phyloP scores from a whole-genome alignment of 2,797 vertebrate species.

The Presbytis comata region DNA sequence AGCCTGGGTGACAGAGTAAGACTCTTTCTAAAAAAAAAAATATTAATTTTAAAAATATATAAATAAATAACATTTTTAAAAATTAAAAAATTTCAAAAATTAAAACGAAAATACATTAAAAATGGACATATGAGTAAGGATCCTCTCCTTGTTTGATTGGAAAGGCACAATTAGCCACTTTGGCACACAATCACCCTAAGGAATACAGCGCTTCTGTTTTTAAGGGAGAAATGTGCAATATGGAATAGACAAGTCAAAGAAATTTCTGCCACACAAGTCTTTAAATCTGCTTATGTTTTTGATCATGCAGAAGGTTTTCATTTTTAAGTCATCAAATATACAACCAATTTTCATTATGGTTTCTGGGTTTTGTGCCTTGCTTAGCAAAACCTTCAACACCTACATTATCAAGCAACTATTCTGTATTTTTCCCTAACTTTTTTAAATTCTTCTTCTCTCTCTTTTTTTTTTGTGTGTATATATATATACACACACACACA shows the following conservation, averaged over 20 bases:
- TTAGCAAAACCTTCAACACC: not conserved
- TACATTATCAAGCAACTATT: not conserved
- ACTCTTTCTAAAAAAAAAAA: not conserved
- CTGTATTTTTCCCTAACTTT: not conserved
- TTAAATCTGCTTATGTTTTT: not conserved
- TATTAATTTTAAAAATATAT: too few relatives aligned
- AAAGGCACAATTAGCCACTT: not conserved
- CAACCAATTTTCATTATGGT: not conserved
- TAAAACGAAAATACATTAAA: not conserved
- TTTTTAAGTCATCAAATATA: not conserved
- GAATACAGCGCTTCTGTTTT: not conserved
- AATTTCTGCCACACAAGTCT: not conserved
- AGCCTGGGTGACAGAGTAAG: too few relatives aligned
- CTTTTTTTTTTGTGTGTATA: too few relatives aligned
- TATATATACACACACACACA: rapidly evolving
- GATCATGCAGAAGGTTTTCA: not conserved
- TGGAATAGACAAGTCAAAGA: not conserved
- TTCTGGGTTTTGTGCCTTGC: not conserved
- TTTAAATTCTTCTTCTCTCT: not conserved
- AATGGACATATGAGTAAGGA: not conserved
- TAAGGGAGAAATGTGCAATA: not conserved
- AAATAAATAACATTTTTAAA: too few relatives aligned
- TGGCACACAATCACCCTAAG: not conserved
- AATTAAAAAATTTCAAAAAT: too few relatives aligned
- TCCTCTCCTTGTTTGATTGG: not conserved